Conservation (phyloP, 2,888 invertebrate genomes). For the Cordylochernes scorpioides region DNA sequence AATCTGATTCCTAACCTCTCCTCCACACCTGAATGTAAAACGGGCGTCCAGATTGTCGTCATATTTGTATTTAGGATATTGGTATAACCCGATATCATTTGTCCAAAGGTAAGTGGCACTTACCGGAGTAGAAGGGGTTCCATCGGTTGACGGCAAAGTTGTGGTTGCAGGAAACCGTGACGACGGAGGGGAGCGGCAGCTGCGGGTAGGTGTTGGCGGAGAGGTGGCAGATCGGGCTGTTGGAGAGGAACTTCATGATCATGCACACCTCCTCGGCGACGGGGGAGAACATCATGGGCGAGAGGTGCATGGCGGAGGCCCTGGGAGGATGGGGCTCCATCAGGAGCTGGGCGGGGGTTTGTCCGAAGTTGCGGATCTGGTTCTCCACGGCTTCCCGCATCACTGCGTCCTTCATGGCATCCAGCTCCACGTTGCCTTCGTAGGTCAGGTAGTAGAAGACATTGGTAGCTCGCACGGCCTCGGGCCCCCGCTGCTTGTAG, state of each 20-base stretch:
- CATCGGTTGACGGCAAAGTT: slow-evolving; percentile 91
- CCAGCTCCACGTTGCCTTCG: slow-evolving; percentile 84
- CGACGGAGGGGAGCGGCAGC: slow-evolving; percentile 60
- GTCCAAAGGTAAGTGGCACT: neutral
- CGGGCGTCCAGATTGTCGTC: too few species aligned
- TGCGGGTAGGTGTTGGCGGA: slow-evolving; percentile 94
- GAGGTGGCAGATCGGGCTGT: slow-evolving; percentile 89
- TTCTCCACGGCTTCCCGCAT: slow-evolving; percentile 77
- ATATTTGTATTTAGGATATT: too few species aligned
- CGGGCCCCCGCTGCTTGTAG: slow-evolving; percentile 94
- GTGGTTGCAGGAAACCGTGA: slow-evolving; percentile 79
- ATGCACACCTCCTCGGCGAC: slow-evolving; percentile 93
- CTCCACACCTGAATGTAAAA: too few species aligned
- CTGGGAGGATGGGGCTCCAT: slow-evolving; percentile 97
- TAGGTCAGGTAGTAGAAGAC: slow-evolving; percentile 98
- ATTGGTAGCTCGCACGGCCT: slow-evolving; percentile 87
- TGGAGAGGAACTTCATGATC: slow-evolving; percentile 92
- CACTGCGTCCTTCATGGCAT: slow-evolving; percentile 58
- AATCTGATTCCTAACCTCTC: too few species aligned
- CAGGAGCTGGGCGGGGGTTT: slow-evolving; percentile 86
- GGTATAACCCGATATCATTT: too few species aligned
- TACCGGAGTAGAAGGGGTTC: slow-evolving; percentile 29
- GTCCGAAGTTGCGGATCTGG: slow-evolving; percentile 92
- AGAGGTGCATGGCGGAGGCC: slow-evolving; percentile 76
- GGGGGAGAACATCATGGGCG: slow-evolving; percentile 94